phyloP scores from a whole-genome alignment of 2,113 vertebrate species.

The Porphyrio hochstetteri region DNA sequence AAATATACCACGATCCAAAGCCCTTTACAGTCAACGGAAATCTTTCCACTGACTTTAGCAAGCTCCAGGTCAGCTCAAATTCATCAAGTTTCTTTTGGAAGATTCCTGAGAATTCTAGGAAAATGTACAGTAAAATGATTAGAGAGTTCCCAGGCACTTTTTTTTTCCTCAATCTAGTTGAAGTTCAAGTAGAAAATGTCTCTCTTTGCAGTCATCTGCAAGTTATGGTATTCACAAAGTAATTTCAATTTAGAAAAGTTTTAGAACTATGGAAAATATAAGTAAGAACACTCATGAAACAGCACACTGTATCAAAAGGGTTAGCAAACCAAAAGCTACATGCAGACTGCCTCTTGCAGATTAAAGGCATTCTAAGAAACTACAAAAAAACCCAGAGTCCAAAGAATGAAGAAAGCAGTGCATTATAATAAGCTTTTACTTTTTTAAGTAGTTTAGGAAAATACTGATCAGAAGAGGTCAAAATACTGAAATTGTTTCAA shows the following conservation, averaged over 20 bases:
- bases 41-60: background rate
- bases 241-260: background rate
- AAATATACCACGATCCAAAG: background rate
- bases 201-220: background rate
- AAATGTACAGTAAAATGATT: background rate
- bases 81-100: background rate
- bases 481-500: background rate
- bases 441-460: background rate
- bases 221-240: background rate
- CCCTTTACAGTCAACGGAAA: background rate
- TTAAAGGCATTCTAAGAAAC: background rate
- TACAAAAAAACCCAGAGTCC: background rate
- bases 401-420: background rate
- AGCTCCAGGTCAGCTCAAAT: background rate
- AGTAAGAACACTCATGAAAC: background rate
- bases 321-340: background rate
- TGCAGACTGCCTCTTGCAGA: background rate
- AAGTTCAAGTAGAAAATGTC: background rate
- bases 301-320: background rate
- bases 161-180: background rate
- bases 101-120: background rate
- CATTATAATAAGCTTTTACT: background rate
- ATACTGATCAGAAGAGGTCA: background rate
- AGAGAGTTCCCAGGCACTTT: background rate
- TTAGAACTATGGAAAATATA: background rate